Percentiles rank a stretch among this genome's conserved stretches.
Evolutionary conservation across 2,113 vertebrate species (phyloP).

Genomic region (Syngnathoides biaculeatus): DNA sequence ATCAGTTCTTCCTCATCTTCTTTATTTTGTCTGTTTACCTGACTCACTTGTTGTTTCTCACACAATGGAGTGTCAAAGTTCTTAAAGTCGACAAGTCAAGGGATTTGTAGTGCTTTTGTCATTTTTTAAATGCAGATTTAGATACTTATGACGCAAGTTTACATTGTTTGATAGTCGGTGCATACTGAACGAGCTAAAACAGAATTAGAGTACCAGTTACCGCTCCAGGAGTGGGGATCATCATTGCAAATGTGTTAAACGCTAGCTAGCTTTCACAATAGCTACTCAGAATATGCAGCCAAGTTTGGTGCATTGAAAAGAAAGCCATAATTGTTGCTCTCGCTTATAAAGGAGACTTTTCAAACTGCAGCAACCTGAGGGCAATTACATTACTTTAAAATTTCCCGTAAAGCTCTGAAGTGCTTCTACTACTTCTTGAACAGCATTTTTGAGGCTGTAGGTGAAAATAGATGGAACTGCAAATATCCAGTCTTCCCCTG

Average conservation of each 20-base stretch:
- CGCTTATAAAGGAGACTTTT: slow-evolving; percentile 5
- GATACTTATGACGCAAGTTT: too few species aligned
- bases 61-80: too few species aligned
- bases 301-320: not conserved
- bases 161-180: too few species aligned
- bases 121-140: too few species aligned
- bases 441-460: not conserved
- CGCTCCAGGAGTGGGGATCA: not conserved
- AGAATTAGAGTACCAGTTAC: not conserved
- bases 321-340: slow-evolving; percentile 8
- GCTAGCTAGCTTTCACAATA: not conserved
- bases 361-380: not conserved
- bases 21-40: too few species aligned
- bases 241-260: not conserved
- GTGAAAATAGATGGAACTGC: not conserved
- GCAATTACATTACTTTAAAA: not conserved
- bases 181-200: too few species aligned
- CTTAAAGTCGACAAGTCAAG: too few species aligned
- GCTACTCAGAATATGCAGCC: not conserved
- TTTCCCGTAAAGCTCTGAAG: not conserved
- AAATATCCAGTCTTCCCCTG: not conserved
- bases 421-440: not conserved
- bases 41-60: too few species aligned
- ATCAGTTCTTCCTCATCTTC: too few species aligned
- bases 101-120: too few species aligned